These are phyloP conservation scores for Neocloeon triangulifer DNA, from an alignment of 1,140 invertebrate species.

Conservation along the genomic window DNA sequence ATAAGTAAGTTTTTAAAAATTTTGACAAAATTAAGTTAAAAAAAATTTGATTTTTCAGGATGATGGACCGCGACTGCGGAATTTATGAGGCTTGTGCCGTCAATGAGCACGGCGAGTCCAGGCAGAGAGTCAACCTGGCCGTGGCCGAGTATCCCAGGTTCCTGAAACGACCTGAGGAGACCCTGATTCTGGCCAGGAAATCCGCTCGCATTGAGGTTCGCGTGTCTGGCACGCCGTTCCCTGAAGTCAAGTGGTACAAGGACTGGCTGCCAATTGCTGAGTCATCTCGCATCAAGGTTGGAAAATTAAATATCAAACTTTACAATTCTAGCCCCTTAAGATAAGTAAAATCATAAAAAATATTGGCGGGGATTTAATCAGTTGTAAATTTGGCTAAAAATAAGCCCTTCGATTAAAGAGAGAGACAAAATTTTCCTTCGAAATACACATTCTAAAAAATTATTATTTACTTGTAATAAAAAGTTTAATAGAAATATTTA, in stretches of 20 bases:
- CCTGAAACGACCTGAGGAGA: constrained; percentile 62
- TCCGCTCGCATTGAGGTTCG: constrained; percentile 58
- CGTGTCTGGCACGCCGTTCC: constrained; percentile 72
- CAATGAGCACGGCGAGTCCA: constrained; percentile 78
- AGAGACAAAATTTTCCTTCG: too few species aligned
- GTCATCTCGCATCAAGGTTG: constrained; percentile 55
- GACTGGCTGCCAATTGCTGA: constrained; percentile 78
- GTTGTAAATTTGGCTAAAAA: too few species aligned
- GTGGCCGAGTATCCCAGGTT: constrained; percentile 85
- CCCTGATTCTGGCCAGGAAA: constrained; percentile 45
- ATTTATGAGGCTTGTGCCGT: constrained; percentile 77
- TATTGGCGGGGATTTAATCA: too few species aligned
- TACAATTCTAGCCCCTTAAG: too few species aligned
- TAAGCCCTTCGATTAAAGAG: too few species aligned
- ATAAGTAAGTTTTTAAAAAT: constrained; percentile 30
- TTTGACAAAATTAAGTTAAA: neutral
- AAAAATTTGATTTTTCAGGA: constrained; percentile 22
- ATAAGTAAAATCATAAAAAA: too few species aligned
- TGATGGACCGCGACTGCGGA: constrained; percentile 78
- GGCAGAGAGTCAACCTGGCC: constrained; percentile 59
- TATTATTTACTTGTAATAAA: too few species aligned
- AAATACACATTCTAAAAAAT: too few species aligned
- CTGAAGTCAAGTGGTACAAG: constrained; percentile 93
- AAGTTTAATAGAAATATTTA: too few species aligned
- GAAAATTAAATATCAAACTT: too few species aligned